Evolutionary conservation across 2,888 invertebrate genomes (phyloP).

Genomic region (Tholera decimalis): DNA sequence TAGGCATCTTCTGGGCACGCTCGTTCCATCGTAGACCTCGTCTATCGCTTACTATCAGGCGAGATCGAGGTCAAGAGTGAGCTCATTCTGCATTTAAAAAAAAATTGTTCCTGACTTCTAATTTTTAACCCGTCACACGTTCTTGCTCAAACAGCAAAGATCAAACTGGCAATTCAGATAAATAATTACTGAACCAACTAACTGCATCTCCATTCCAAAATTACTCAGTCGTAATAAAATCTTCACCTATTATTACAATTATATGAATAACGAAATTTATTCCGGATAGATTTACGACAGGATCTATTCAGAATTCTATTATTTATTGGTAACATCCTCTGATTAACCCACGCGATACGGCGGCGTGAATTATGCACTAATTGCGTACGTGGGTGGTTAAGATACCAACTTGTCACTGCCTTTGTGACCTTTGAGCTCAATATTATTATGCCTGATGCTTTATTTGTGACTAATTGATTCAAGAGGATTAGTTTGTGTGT

Average conservation of each 20-base stretch:
- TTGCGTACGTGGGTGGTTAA: slow-evolving; percentile 44
- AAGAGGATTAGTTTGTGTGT: not conserved
- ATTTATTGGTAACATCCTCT: slow-evolving; percentile 42
- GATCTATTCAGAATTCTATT: slow-evolving; percentile 36
- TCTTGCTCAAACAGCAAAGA: not conserved
- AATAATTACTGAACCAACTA: not conserved
- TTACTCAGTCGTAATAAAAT: slow-evolving; percentile 15
- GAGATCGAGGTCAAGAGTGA: no score
- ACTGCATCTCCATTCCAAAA: slow-evolving; percentile 22
- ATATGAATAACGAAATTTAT: slow-evolving; percentile 27
- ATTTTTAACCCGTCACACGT: no score
- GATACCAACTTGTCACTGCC: slow-evolving; percentile 42
- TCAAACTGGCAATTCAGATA: not conserved
- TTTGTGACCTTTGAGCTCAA: slow-evolving; percentile 29
- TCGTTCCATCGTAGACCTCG: no score
- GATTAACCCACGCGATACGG: slow-evolving; percentile 38
- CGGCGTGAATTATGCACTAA: slow-evolving; percentile 40
- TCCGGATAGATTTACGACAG: slow-evolving; percentile 15
- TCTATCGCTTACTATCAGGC: no score
- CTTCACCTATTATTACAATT: slow-evolving; percentile 17
- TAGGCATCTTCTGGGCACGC: no score
- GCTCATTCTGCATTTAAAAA: no score
- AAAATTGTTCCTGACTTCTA: no score
- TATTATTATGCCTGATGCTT: slow-evolving; percentile 14
- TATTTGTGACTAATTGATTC: slow-evolving; percentile 19